phyloP scores from a whole-genome alignment of 1,140 invertebrate species.

The Littorina saxatilis region DNA sequence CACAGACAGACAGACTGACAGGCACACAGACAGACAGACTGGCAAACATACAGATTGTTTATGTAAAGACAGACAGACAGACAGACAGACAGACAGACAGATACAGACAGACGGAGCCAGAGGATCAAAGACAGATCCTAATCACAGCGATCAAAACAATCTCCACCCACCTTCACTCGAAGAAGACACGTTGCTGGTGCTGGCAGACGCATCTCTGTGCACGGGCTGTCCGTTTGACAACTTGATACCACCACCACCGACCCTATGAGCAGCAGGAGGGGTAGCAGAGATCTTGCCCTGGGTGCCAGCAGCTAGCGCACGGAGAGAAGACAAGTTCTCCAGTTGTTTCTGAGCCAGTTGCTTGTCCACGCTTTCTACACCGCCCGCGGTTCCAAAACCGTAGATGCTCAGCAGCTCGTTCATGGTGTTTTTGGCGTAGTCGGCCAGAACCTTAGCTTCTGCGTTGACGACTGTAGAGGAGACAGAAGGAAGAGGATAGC shows the following conservation, averaged over 20 bases:
- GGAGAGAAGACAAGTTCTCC: neutral
- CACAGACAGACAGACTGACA: no score
- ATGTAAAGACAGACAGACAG: no score
- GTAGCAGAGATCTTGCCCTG: neutral
- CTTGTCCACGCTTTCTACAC: conserved; percentile 8
- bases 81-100: no score
- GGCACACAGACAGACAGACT: no score
- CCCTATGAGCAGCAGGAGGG: neutral
- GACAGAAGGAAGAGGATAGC: no score
- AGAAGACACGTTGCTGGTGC: conserved; percentile 14
- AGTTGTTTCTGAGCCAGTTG: neutral
- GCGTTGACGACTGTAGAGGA: neutral
- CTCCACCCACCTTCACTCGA: conserved; percentile 11
- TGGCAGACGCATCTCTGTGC: conserved; percentile 1
- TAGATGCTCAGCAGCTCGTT: conserved; percentile 85
- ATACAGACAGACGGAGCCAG: no score
- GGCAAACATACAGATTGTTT: no score
- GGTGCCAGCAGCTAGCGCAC: neutral
- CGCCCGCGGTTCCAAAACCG: conserved; percentile 72
- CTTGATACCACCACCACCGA: neutral
- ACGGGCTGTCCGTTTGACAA: neutral
- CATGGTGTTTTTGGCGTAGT: conserved; percentile 86
- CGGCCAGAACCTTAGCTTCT: conserved; percentile 76
- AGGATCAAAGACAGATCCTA: neutral
- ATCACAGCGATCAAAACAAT: neutral